Conservation (phyloP, 2,113 vertebrate species). For the Antechinus flavipes region DNA sequence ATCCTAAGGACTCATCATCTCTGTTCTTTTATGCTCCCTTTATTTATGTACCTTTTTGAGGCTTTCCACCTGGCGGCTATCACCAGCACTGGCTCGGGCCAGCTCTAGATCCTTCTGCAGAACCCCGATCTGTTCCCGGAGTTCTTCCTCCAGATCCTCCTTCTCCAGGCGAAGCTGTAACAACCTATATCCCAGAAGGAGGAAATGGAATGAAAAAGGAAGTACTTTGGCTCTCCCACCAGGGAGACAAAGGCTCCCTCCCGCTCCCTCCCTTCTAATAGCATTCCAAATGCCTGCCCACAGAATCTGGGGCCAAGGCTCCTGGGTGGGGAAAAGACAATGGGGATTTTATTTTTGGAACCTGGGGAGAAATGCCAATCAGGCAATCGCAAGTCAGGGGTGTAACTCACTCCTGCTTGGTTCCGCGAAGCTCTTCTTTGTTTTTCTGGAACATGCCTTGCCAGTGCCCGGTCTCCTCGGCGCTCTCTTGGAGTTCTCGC, state of each 20-base stretch:
- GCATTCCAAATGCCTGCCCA: not conserved
- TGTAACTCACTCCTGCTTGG: constrained; percentile 92
- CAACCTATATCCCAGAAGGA: constrained; percentile 83
- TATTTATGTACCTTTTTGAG: constrained; percentile 81
- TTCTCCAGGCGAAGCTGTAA: constrained; percentile 93
- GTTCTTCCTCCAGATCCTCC: constrained; percentile 95
- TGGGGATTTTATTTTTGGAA: not conserved
- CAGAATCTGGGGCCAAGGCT: not conserved
- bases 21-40: not conserved
- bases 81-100: constrained; percentile 67
- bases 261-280: not conserved
- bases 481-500: constrained; percentile 92
- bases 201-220: constrained; percentile 9
- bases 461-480: constrained; percentile 94
- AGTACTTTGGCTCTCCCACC: constrained; percentile 26
- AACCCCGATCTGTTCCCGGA: constrained; percentile 88
- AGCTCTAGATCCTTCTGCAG: constrained; percentile 86
- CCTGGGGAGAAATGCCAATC: not conserved
- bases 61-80: constrained; percentile 80
- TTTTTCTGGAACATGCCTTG: constrained; percentile 93
- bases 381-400: not conserved
- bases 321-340: not conserved
- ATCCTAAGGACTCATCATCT: not conserved
- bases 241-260: not conserved
- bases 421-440: constrained; percentile 90